Conservation (phyloP, 2,888 invertebrate genomes). For the Heliconius ismenius region DNA sequence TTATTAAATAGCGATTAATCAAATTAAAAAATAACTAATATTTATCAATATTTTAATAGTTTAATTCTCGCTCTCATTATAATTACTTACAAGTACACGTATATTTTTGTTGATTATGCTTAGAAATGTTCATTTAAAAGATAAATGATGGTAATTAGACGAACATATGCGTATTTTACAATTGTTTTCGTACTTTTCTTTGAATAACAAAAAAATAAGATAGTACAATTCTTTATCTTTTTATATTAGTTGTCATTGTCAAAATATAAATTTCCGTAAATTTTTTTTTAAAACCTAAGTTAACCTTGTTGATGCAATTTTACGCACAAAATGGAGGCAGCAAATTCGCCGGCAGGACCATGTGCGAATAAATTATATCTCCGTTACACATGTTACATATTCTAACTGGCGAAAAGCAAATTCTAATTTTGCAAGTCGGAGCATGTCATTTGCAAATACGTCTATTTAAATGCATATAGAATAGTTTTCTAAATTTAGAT, state of each 20-base stretch:
- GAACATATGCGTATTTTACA: too few relatives aligned
- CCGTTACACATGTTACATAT: conserved; percentile 53
- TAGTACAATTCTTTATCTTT: not conserved
- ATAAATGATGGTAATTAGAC: not conserved
- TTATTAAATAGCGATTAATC: not conserved
- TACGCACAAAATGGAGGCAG: conserved; percentile 68
- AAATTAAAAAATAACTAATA: not conserved
- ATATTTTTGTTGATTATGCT: not conserved
- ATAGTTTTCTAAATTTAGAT: conserved; percentile 66
- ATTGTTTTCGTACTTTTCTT: too few relatives aligned
- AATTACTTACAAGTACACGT: not conserved
- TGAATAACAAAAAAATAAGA: not conserved
- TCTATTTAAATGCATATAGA: conserved; percentile 59
- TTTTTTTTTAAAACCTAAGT: not conserved
- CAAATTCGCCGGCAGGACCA: conserved; percentile 52
- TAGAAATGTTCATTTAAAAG: not conserved
- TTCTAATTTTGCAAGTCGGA: conserved; percentile 63
- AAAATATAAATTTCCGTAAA: not conserved
- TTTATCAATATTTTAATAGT: not conserved
- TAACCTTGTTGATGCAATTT: conserved; percentile 35
- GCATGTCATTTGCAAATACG: conserved; percentile 59
- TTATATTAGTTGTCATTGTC: conserved; percentile 24
- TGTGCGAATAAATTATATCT: conserved; percentile 53
- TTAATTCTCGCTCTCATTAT: not conserved
- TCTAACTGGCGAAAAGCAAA: conserved; percentile 56